Base-by-base conservation (phyloP, 2,888 invertebrate species). In the Venustoraphidia nigricollis region DNA sequence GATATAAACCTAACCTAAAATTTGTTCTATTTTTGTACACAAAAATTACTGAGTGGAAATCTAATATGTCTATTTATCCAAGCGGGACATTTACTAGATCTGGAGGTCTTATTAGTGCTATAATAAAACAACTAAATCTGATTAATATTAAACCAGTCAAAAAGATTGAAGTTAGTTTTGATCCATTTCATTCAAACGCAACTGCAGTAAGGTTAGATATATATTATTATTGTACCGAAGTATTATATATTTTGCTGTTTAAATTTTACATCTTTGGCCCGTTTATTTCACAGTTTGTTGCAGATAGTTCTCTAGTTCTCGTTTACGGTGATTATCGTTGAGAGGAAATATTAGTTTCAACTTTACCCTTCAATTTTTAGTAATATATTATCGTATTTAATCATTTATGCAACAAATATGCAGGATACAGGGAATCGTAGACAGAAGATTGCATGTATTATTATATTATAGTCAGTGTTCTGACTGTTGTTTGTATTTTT, bases 101-200 rank as follows among this genome's bases (percentile, higher is more conserved):
- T 1, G 73, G 71, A 17, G 88, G 88, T 51, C 58, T 86, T 48
- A 71, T 79, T 45, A 77, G 82, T 58, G 85, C 87, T 41, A 82
- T 89, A 56, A 68, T 66, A 45, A 83, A 84, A 66, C 83, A 90
- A 65, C 57, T 88, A 47, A 78, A 71, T 61, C 59, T 64, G 53
- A 65, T 91, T 9, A 86, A 83, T 70, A 71, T 91, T 50, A 85
- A 85, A 63, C 86, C 86, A 41, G 83, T 86, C 1, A 82, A 83
- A 59, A 76, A 77, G 65, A 76, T 92, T 51, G 76, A 77, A 46
- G 77, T 89, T 46, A 79, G 81, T 66, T 90, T 91, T 61, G 91
- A 92, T 69, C 91, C 92, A 5, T 91, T 91, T 65, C 75, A 79
- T 57, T 72, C 79, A 57, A 80, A 81, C 66, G 80, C 81, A 49